Evolutionary conservation across 1,140 invertebrate genomes (phyloP), one percentile per base, ranked within the genome.

Genomic region (Drosophila orena): DNA sequence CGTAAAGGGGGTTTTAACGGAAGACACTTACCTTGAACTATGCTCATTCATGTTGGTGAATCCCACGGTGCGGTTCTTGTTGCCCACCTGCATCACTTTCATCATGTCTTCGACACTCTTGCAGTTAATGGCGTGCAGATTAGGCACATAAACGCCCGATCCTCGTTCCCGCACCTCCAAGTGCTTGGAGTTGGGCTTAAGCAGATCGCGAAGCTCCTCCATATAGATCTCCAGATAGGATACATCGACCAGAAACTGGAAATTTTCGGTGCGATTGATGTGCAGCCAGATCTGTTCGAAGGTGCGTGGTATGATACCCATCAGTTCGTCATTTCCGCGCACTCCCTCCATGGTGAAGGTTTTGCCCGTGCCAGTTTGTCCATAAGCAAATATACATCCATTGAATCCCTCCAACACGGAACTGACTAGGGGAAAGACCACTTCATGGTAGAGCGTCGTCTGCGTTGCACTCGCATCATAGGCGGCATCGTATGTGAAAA

Each of bases 1-100:
- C 0, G 24, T 24, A 5, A 22, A 22, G 22, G 22, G 3, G 22
- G 1, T 22, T 22, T 22, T 22, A 24, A 24, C 24, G 24, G 0
- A 4, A 1, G 2, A 3, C 7, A 55, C 75, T 57, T 42, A 90
- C 86, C 86, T 76, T 11, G 98, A 99, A 91, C 98, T 99, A 93
- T 99, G 98, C 92, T 99, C 97, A 93, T 99, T 99, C 99, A 99
- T 99, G 93, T 99, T 99, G 10, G 99, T 99, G 35, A 98, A 96
- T 14, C 97, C 98, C 46, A 97, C 96, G 1, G 97, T 97, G 69
- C 98, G 94, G 92, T 98, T 97, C 77, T 95, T 94, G 93, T 98
- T 98, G 15, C 98, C 98, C n/a, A 95, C 93, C 71, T 94, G 94
- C 97, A 99, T 98, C 3, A 98, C 95, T 64, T 96, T 95, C 72